phyloP scores from a whole-genome alignment of 2,113 vertebrate species.

The Tetrax tetrax region DNA sequence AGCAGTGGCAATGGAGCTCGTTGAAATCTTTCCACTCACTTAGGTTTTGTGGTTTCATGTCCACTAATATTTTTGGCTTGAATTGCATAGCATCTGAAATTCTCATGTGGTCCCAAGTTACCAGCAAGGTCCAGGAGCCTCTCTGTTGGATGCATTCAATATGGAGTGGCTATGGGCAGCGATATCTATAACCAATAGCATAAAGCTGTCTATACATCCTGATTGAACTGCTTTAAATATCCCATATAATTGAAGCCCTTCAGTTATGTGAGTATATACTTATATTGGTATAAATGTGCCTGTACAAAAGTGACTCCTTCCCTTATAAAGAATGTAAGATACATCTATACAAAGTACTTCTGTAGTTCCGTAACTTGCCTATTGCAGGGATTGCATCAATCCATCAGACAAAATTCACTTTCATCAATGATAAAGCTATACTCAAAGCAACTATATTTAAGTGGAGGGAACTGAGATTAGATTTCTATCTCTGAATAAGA shows the following conservation, averaged over 20 bases:
- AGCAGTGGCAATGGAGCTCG: neutral
- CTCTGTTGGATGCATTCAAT: neutral
- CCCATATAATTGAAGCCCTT: neutral
- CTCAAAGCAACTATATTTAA: neutral
- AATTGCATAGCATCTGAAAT: neutral
- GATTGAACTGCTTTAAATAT: neutral
- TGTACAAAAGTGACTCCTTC: neutral
- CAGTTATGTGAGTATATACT: neutral
- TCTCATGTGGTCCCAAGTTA: neutral
- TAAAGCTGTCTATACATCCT: neutral
- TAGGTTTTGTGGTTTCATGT: neutral
- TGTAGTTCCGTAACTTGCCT: neutral
- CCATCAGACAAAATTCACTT: neutral
- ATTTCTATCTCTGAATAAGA: neutral
- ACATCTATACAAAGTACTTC: neutral
- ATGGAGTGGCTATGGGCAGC: neutral
- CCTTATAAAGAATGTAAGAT: neutral
- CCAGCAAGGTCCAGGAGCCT: neutral
- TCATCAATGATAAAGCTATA: neutral
- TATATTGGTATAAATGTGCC: neutral
- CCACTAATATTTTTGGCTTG: neutral
- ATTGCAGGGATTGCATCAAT: fast-evolving
- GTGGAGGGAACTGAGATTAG: neutral
- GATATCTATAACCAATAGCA: neutral
- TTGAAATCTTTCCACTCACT: neutral